Evolutionary conservation across 92 coral and sea anemone genomes (phyloP), one percentile per base, ranked within the genome.

Genomic region (Porites lobata): DNA sequence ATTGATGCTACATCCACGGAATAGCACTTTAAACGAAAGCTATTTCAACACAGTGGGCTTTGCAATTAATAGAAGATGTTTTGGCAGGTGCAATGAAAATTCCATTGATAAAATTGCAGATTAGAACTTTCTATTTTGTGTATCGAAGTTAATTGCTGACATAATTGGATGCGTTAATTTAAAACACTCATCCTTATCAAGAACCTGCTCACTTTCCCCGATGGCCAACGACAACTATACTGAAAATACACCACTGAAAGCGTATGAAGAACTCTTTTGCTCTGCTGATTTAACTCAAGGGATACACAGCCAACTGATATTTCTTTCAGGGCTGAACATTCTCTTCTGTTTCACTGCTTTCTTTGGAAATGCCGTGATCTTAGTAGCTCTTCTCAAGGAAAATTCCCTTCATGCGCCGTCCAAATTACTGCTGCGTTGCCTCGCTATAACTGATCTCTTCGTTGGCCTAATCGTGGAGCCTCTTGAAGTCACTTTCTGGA

Each of bases 361-460:
- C 15, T 14, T 56, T 10, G 61, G 61, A 14, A 56, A 56, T 56
- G 15, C 61, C 3, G 13, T 56, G 61, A 56, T 56, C 15, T 14
- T 56, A 56, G 61, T 56, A 2, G 61, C 61, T 14, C 61, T 56
- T 56, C 61, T 4, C 61, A 56, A 56, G 61, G 61, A 56, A 54
- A 56, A 56, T 14, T 56, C 61, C 0, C 22, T 77, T 58, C 52
- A 63, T 63, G 53, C 69, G 22, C 82, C 82, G 1, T 77, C 82
- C 82, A 77, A 77, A 63, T 54, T 77, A 21, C 59, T 77, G 82
- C 50, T 12, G 17, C 82, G 52, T 22, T 12, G 70, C 26, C 82
- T 77, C 1, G 56, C 69, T 15, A 26, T 26, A 59, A 77, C 82
- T 22, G 82, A 77, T 77, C 82, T 77, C 69, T 58, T 67, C 6